Conservation (phyloP, 2,888 invertebrate species). For the Andrena praecox region DNA sequence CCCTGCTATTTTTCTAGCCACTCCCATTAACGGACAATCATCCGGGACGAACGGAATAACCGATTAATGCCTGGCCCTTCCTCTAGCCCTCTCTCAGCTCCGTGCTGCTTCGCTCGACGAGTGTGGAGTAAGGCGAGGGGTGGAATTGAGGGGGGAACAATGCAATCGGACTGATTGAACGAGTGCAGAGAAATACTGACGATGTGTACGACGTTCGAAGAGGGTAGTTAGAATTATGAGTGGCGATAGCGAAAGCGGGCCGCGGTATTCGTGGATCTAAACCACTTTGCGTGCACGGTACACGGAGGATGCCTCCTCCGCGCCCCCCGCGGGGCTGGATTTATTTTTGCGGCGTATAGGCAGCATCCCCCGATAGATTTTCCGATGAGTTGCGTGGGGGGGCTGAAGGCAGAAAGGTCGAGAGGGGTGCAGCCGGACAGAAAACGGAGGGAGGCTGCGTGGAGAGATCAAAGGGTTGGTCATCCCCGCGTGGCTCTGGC, state of each 20-base stretch:
- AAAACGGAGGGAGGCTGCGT: constrained; percentile 72
- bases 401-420: constrained; percentile 71
- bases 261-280: constrained; percentile 51
- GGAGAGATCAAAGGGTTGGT: constrained; percentile 84
- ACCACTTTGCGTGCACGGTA: constrained; percentile 47
- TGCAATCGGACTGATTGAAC: background rate
- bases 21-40: background rate
- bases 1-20: background rate
- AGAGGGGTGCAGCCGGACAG: constrained; percentile 62
- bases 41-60: background rate
- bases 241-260: constrained; percentile 4
- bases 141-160: background rate
- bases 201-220: background rate
- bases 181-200: background rate
- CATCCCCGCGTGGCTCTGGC: constrained; percentile 80
- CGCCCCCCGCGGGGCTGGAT: constrained; percentile 47
- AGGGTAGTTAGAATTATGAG: background rate
- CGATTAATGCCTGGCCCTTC: background rate
- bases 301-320: constrained; percentile 31
- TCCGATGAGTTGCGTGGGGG: constrained; percentile 75
- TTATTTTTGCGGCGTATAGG: constrained; percentile 72
- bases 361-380: constrained; percentile 76
- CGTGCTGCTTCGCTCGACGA: background rate
- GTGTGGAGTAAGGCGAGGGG: background rate
- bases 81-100: background rate